phyloP scores from a whole-genome alignment of 2,113 vertebrate genomes.

The Thamnaconus septentrionalis region DNA sequence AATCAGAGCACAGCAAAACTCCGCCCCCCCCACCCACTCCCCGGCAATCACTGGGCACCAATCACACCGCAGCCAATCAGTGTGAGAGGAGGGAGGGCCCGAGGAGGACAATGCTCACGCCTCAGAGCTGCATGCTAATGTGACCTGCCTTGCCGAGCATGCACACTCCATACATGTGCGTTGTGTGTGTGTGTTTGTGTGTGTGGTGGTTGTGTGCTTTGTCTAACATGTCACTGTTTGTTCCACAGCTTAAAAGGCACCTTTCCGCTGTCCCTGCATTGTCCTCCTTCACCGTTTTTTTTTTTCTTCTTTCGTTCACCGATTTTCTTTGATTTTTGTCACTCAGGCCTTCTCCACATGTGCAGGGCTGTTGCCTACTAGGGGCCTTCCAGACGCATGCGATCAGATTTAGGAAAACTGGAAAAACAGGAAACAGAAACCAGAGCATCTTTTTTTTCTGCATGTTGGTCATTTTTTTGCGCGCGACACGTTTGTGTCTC shows the following conservation, averaged over 20 bases:
- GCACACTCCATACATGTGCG: conserved; percentile 29
- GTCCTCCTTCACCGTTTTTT: conserved; percentile 13
- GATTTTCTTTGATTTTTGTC: too few species aligned
- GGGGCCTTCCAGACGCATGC: too few species aligned
- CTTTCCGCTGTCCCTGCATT: not conserved
- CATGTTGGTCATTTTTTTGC: too few species aligned
- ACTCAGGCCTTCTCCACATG: too few species aligned
- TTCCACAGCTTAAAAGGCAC: conserved; percentile 24
- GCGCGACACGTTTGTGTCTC: too few species aligned
- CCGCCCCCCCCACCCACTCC: not conserved
- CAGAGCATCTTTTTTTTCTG: too few species aligned
- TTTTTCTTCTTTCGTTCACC: not conserved
- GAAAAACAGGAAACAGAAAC: too few species aligned
- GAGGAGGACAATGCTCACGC: conserved; percentile 34
- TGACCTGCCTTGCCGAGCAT: conserved; percentile 50
- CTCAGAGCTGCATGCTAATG: conserved; percentile 68
- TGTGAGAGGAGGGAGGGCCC: conserved; percentile 45
- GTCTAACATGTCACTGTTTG: not conserved
- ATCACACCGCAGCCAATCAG: conserved; percentile 60
- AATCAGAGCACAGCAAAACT: conserved; percentile 48
- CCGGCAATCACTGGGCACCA: conserved; percentile 59
- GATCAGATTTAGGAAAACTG: too few species aligned
- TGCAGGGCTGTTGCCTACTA: too few species aligned
- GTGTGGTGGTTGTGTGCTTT: conserved; percentile 14
- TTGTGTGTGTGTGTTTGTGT: conserved; percentile 31